These are phyloP conservation scores for Sander vitreus DNA, from an alignment of 2,113 vertebrate genomes.

Conservation along the genomic window DNA sequence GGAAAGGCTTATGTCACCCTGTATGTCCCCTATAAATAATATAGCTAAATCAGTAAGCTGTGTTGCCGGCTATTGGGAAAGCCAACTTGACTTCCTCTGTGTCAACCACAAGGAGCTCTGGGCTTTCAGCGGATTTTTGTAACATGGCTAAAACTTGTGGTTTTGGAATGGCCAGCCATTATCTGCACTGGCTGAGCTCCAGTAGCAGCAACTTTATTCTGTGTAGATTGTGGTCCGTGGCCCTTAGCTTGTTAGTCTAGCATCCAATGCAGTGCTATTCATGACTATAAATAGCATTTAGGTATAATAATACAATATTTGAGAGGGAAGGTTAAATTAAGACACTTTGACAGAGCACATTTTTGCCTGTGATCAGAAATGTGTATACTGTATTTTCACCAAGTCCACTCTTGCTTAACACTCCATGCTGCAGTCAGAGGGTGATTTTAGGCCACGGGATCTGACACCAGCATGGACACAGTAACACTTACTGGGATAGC, in stretches of 20 bases:
- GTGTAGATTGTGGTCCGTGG: constrained; percentile 32
- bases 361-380: not conserved
- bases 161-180: constrained; percentile 36
- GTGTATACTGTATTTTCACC: not conserved
- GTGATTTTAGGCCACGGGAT: constrained; percentile 28
- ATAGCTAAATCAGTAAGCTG: constrained; percentile 20
- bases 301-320: not conserved
- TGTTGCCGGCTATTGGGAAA: constrained; percentile 19
- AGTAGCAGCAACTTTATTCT: constrained; percentile 38
- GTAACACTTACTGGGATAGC: not conserved
- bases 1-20: constrained; percentile 14
- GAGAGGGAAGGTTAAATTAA: not conserved
- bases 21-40: constrained; percentile 24
- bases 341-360: not conserved
- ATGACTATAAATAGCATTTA: not conserved
- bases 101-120: constrained; percentile 16
- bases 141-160: constrained; percentile 33
- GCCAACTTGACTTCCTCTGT: constrained; percentile 30
- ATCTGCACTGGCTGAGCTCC: constrained; percentile 38
- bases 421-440: not conserved
- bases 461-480: not conserved
- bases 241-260: constrained; percentile 34
- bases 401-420: not conserved
- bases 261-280: constrained; percentile 39
- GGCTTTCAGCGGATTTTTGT: constrained; percentile 35